Percentiles rank a stretch among this genome's conserved stretches.
phyloP scores from a whole-genome alignment of 1,140 invertebrate genomes.

The Psix sp. region DNA sequence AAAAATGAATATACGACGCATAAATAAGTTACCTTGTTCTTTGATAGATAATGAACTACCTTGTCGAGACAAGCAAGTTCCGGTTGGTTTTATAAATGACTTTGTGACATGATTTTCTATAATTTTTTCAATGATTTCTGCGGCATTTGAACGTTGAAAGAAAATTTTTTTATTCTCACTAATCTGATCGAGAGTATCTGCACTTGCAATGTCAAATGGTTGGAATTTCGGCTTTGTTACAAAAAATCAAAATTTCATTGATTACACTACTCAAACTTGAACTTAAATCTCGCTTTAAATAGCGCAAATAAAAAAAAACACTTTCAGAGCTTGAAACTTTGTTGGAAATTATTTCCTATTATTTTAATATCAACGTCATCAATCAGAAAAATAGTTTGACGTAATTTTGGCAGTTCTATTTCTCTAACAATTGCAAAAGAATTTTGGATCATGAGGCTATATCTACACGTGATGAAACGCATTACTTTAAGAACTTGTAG shows the following conservation, averaged over 20 bases:
- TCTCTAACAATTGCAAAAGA: background rate
- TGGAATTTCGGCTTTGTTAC: conserved; percentile 21
- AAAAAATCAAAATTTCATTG: conserved; percentile 25
- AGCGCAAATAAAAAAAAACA: conserved; percentile 14
- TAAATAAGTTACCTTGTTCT: conserved; percentile 15
- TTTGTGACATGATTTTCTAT: background rate
- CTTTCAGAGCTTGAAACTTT: background rate
- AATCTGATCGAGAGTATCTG: background rate
- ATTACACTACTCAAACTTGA: conserved; percentile 7
- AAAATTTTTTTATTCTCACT: conserved; percentile 3
- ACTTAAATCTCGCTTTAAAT: conserved; percentile 6
- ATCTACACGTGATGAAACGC: background rate
- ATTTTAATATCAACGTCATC: background rate
- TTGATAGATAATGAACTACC: conserved; percentile 1
- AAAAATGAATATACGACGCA: background rate
- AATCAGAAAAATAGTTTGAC: background rate
- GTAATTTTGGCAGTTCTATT: background rate
- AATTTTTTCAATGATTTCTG: conserved; percentile 1
- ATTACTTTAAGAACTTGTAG: background rate
- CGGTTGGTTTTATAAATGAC: background rate
- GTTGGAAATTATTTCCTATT: conserved; percentile 7
- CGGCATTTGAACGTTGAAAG: conserved; percentile 8
- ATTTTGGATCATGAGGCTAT: background rate
- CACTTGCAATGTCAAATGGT: conserved; percentile 10
- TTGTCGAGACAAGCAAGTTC: conserved; percentile 2